A percentile compares a stretch with the other conserved stretches of the same genome.
phyloP scores from a whole-genome alignment of 2,888 invertebrate genomes.

The Drosophila mimetica region DNA sequence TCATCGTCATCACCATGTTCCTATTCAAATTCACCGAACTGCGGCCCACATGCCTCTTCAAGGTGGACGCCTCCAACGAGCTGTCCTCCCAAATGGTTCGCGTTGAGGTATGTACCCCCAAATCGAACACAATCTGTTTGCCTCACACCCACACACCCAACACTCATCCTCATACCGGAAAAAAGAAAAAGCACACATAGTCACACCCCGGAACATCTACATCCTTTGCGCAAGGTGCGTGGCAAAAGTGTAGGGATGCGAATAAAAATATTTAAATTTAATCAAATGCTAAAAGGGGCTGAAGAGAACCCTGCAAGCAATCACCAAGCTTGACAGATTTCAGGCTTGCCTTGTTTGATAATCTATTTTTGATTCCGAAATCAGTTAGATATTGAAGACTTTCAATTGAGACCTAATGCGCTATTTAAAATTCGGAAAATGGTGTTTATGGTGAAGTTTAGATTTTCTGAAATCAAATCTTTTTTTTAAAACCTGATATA shows the following conservation, averaged over 20 bases:
- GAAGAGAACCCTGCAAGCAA: neutral
- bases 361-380: constrained; percentile 3
- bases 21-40: constrained; percentile 84
- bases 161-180: neutral
- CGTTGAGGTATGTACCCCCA: constrained; percentile 81
- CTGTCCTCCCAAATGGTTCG: constrained; percentile 79
- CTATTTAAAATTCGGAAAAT: neutral
- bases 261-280: constrained; percentile 32
- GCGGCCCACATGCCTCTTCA: constrained; percentile 84
- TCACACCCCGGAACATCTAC: constrained; percentile 13
- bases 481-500: too few relatives aligned
- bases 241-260: constrained; percentile 1
- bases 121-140: constrained; percentile 30
- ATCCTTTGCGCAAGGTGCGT: constrained; percentile 16
- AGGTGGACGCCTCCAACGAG: constrained; percentile 77
- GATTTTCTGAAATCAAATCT: neutral
- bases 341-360: constrained; percentile 3
- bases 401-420: neutral
- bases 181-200: constrained; percentile 4
- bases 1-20: constrained; percentile 84
- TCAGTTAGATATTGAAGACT: neutral
- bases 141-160: neutral
- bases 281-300: constrained; percentile 7
- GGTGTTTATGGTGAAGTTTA: fast-evolving
- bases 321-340: constrained; percentile 23